Percentiles rank a stretch among this genome's conserved stretches.
Evolutionary conservation across 2,888 invertebrate species (phyloP).

Genomic region (Oscheius sp.): DNA sequence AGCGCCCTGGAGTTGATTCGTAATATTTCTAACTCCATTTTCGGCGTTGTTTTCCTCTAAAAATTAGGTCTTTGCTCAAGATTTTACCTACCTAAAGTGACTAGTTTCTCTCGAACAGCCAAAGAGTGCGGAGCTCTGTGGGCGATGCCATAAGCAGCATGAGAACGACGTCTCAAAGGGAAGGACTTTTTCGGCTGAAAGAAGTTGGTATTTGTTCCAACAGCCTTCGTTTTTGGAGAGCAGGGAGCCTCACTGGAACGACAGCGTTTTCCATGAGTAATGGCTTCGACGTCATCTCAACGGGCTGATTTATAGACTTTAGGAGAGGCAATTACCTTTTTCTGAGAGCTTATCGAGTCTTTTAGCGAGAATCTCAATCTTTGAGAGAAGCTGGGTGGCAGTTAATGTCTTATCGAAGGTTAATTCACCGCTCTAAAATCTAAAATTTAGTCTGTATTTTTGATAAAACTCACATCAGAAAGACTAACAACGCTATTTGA

Average conservation of each 20-base stretch:
- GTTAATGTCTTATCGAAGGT: conserved; percentile 38
- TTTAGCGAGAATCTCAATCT: conserved; percentile 33
- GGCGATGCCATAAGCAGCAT: conserved; percentile 13
- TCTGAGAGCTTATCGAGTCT: conserved; percentile 17
- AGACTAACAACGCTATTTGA: background rate
- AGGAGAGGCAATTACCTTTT: background rate
- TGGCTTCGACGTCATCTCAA: conserved; percentile 3
- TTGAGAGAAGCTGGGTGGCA: conserved; percentile 32
- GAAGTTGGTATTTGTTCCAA: background rate
- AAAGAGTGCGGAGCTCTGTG: conserved; percentile 21
- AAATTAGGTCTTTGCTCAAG: background rate
- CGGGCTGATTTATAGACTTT: background rate
- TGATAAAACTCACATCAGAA: background rate
- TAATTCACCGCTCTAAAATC: conserved; percentile 18
- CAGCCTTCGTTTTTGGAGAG: background rate
- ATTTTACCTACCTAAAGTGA: too few species aligned
- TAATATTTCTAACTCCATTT: background rate
- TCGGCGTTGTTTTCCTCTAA: conserved; percentile 7
- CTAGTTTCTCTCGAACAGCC: conserved; percentile 23
- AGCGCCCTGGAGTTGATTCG: background rate
- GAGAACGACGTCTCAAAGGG: conserved; percentile 5
- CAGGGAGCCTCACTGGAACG: background rate
- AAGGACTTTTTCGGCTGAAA: background rate
- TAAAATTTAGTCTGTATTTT: background rate
- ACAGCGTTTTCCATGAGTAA: conserved; percentile 7